A percentile compares a stretch with the other conserved stretches of the same genome.
Conservation (phyloP, 2,888 invertebrate species). For the Ceriagrion tenellum region DNA sequence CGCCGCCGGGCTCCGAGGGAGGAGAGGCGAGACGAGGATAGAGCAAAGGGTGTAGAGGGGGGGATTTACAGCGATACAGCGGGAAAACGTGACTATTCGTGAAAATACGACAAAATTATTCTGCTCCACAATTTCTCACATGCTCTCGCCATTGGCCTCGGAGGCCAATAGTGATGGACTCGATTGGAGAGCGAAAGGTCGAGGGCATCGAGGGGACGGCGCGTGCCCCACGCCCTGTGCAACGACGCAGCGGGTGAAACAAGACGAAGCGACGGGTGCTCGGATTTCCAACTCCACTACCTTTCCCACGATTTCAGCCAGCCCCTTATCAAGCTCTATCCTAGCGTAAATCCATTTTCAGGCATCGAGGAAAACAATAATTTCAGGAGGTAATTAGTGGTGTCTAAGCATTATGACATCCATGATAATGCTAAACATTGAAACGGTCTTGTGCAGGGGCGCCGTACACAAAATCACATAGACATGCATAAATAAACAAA, state of each 20-base stretch:
- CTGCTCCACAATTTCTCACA: background rate
- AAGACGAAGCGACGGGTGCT: background rate
- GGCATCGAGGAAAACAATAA: too few relatives aligned
- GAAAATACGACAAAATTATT: conserved; percentile 22
- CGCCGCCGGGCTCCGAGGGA: background rate
- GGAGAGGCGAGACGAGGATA: background rate
- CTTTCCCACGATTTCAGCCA: too few relatives aligned
- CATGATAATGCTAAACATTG: too few relatives aligned
- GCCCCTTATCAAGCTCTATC: too few relatives aligned
- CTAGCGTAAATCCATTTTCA: too few relatives aligned
- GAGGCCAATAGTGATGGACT: too few relatives aligned
- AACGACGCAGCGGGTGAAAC: background rate
- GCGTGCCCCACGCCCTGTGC: background rate
- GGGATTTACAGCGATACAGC: background rate
- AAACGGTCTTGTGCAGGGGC: too few relatives aligned
- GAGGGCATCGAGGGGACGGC: background rate
- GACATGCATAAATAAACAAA: too few relatives aligned
- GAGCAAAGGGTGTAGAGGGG: too few relatives aligned
- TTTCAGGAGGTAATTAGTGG: too few relatives aligned
- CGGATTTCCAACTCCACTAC: background rate
- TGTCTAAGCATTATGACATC: too few relatives aligned
- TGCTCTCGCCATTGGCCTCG: background rate
- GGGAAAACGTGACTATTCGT: background rate
- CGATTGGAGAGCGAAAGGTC: background rate
- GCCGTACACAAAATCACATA: too few relatives aligned